Conservation (phyloP, 2,888 invertebrate species). For the Steinernema carpocapsae region DNA sequence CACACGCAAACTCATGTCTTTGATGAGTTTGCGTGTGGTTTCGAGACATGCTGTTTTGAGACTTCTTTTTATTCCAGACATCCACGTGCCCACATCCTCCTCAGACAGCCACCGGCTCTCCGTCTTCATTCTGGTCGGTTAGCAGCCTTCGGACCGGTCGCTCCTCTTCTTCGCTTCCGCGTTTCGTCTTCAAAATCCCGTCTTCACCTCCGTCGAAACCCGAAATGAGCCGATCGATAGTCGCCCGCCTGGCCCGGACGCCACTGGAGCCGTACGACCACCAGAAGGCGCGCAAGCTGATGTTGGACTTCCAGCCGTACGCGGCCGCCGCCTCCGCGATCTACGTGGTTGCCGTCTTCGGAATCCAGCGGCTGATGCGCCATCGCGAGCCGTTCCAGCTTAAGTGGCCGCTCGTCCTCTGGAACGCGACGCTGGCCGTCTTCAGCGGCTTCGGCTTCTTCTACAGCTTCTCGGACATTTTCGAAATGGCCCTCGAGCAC, state of each 20-base stretch:
- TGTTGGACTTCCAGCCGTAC: constrained; percentile 13
- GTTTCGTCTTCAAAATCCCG: constrained; percentile 1
- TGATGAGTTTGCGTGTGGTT: no score
- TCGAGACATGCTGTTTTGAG: no score
- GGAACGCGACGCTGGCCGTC: constrained; percentile 13
- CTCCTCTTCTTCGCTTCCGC: background rate
- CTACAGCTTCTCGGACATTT: background rate
- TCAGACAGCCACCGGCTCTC: no score
- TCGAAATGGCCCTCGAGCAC: constrained; percentile 19
- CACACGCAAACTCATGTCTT: no score
- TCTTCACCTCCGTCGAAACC: background rate
- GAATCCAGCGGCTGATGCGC: constrained; percentile 13
- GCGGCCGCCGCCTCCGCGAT: background rate
- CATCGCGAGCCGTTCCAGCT: constrained; percentile 10
- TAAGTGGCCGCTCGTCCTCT: constrained; percentile 24
- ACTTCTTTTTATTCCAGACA: no score
- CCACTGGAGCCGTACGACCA: constrained; percentile 4
- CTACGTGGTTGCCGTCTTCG: constrained; percentile 21
- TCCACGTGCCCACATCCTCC: no score
- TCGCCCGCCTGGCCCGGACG: background rate
- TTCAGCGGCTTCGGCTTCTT: constrained; percentile 8
- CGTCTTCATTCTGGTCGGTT: no score
- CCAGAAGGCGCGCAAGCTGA: background rate
- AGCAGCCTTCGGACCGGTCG: no score
- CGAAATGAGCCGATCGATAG: background rate